phyloP scores from a whole-genome alignment of 2,888 invertebrate species.

The Oligia latruncula region DNA sequence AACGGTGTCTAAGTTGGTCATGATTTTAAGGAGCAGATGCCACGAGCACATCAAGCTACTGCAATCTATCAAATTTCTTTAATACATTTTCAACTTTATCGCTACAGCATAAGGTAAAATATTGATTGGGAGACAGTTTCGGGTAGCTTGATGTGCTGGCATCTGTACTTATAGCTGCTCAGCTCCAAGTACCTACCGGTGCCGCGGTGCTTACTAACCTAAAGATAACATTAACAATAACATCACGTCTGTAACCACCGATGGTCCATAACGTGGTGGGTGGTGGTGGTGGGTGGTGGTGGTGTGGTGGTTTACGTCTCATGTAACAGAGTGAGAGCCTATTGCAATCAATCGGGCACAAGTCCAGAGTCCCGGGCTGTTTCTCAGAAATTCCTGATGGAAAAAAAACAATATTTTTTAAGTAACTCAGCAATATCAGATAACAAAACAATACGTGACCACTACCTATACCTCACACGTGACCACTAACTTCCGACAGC shows the following conservation, averaged over 20 bases:
- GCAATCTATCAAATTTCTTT: too few species aligned
- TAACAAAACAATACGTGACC: background rate
- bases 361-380: background rate
- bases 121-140: too few species aligned
- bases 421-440: background rate
- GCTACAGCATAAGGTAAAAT: too few species aligned
- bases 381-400: background rate
- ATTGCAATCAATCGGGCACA: background rate
- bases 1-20: background rate
- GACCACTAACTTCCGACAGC: slow-evolving; percentile 22
- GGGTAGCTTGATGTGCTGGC: too few species aligned
- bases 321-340: background rate
- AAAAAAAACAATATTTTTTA: background rate
- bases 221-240: background rate
- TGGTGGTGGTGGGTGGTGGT: too few species aligned
- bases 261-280: too few species aligned
- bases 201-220: background rate
- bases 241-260: background rate
- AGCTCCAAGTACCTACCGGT: background rate
- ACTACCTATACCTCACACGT: slow-evolving; percentile 6
- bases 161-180: background rate
- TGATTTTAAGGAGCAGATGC: background rate
- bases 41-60: too few species aligned
- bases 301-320: background rate
- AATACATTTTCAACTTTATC: too few species aligned